Evolutionary conservation across 2,888 invertebrate genomes (phyloP).

Genomic region (Rhamphomyia laevipes): DNA sequence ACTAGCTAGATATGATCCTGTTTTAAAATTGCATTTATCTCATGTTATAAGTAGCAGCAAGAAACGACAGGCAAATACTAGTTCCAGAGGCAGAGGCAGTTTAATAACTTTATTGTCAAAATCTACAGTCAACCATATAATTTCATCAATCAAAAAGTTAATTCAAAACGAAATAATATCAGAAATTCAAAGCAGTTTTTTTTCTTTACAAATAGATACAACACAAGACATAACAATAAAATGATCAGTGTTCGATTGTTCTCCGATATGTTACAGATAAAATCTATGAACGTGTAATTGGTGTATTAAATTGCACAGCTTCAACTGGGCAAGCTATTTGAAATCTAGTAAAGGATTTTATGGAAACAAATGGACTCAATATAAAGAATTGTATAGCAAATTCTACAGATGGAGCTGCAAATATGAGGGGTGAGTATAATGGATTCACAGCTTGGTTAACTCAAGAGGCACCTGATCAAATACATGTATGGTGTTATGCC

Average conservation of each 20-base stretch:
- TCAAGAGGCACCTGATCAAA: not conserved
- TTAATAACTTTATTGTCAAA: not conserved
- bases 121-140: not conserved
- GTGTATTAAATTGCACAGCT: no score
- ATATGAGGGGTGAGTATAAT: not conserved
- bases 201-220: not conserved
- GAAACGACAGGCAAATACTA: not conserved
- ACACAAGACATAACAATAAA: no score
- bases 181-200: not conserved
- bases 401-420: not conserved
- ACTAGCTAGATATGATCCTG: not conserved
- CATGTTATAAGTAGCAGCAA: not conserved
- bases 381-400: not conserved
- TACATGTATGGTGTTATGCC: not conserved
- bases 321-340: no score
- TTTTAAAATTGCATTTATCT: slow-evolving; percentile 1
- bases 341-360: no score
- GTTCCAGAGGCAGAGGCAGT: not conserved
- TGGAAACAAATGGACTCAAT: not conserved
- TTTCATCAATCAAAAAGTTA: not conserved
- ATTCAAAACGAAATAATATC: not conserved
- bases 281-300: no score
- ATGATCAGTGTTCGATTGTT: no score
- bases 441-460: not conserved
- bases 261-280: no score